phyloP scores from a whole-genome alignment of 2,888 invertebrate genomes.

The Lasioglossum malachurum region DNA sequence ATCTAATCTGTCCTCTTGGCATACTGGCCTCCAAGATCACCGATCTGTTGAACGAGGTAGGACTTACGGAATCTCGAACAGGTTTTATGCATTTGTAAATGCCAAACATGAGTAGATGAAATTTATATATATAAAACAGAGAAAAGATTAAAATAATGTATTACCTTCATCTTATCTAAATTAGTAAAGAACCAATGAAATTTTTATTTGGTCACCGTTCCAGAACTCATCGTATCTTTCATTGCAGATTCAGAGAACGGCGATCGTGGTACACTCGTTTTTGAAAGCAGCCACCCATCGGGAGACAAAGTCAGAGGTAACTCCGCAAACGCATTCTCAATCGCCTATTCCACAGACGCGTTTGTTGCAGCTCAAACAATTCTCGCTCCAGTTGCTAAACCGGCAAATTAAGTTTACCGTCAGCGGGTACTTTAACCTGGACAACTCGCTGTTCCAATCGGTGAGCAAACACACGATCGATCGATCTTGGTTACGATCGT shows the following conservation, averaged over 20 bases:
- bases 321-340: not conserved
- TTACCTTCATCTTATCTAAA: too few relatives aligned
- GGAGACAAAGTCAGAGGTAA: slow-evolving; percentile 58
- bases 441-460: slow-evolving; percentile 77
- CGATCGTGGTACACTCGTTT: slow-evolving; percentile 44
- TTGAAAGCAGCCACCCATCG: slow-evolving; percentile 32
- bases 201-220: too few relatives aligned
- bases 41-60: slow-evolving; percentile 55
- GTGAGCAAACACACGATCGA: slow-evolving; percentile 62
- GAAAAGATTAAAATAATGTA: too few relatives aligned
- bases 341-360: not conserved
- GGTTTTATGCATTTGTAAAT: too few relatives aligned
- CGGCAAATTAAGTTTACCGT: slow-evolving; percentile 76
- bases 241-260: slow-evolving; percentile 56
- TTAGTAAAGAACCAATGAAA: too few relatives aligned
- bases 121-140: too few relatives aligned
- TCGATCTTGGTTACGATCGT: not conserved
- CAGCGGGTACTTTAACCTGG: slow-evolving; percentile 76
- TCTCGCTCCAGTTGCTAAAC: slow-evolving; percentile 77
- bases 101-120: too few relatives aligned
- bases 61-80: not conserved
- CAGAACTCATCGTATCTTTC: not conserved
- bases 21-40: slow-evolving; percentile 53
- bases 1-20: slow-evolving; percentile 33
- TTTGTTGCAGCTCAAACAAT: slow-evolving; percentile 74